A percentile compares a stretch with the other conserved stretches of the same genome.
Evolutionary conservation across 2,797 vertebrate genomes (phyloP).

Genomic region (Platalea minor): DNA sequence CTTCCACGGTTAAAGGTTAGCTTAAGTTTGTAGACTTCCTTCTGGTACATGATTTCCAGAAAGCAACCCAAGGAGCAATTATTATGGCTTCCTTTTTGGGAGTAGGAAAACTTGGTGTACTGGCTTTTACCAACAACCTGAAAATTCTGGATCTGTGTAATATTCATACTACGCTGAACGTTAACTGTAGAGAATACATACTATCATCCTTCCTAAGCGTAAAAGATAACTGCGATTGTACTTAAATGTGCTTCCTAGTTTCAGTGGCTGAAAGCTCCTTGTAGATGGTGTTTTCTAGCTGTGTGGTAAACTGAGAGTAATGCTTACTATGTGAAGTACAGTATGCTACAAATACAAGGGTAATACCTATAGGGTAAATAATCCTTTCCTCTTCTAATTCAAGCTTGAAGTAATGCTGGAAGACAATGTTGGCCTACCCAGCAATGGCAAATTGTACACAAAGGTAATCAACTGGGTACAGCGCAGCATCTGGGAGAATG

Average conservation of each 20-base stretch:
- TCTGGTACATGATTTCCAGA: not conserved
- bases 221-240: not conserved
- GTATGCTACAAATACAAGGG: not conserved
- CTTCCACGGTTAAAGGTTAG: conserved; percentile 95
- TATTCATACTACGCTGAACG: not conserved
- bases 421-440: conserved; percentile 94
- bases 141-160: not conserved
- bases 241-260: not conserved
- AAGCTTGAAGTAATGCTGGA: conserved; percentile 98
- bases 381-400: conserved; percentile 5
- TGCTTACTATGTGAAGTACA: not conserved
- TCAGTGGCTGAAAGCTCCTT: not conserved
- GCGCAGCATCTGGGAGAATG: conserved; percentile 96
- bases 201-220: not conserved
- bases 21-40: not conserved
- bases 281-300: not conserved
- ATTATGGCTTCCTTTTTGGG: not conserved
- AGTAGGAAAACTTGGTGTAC: not conserved
- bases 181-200: not conserved
- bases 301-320: not conserved
- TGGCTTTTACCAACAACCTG: not conserved
- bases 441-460: conserved; percentile 96
- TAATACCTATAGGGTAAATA: not conserved
- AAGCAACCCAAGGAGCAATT: not conserved
- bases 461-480: conserved; percentile 99